A percentile compares a stretch with the other conserved stretches of the same genome.
phyloP scores from a whole-genome alignment of 2,797 vertebrate genomes.

The Sandelia bainsii region DNA sequence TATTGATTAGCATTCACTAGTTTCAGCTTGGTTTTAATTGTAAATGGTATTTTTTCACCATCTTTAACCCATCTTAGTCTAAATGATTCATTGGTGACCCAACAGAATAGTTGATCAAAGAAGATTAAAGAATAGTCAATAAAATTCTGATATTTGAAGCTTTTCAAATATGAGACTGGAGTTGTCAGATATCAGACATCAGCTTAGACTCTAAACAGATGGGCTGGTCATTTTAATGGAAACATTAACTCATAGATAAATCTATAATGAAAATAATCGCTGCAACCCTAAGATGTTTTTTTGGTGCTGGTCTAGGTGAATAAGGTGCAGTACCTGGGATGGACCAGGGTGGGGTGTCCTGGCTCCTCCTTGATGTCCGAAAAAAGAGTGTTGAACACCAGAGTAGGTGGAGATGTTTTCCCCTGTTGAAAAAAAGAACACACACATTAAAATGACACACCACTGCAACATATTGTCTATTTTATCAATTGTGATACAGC shows the following conservation, averaged over 20 bases:
- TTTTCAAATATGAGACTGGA: no score
- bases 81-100: no score
- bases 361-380: slow-evolving; percentile 96
- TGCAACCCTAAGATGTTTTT: neutral
- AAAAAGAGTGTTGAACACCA: slow-evolving; percentile 91
- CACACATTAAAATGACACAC: slow-evolving; percentile 30
- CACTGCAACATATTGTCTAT: slow-evolving; percentile 11
- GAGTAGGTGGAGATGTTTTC: slow-evolving; percentile 79
- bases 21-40: no score
- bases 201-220: neutral
- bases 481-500: neutral
- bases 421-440: slow-evolving; percentile 62
- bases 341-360: slow-evolving; percentile 89
- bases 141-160: no score
- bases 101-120: no score
- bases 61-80: no score
- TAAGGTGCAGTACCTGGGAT: slow-evolving; percentile 90
- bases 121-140: no score
- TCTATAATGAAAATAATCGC: neutral
- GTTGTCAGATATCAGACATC: no score
- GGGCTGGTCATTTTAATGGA: neutral
- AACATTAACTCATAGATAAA: neutral
- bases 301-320: neutral
- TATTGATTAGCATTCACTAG: no score
- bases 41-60: no score